Conservation (phyloP, 1,140 invertebrate genomes). For the Bombus cullumanus region DNA sequence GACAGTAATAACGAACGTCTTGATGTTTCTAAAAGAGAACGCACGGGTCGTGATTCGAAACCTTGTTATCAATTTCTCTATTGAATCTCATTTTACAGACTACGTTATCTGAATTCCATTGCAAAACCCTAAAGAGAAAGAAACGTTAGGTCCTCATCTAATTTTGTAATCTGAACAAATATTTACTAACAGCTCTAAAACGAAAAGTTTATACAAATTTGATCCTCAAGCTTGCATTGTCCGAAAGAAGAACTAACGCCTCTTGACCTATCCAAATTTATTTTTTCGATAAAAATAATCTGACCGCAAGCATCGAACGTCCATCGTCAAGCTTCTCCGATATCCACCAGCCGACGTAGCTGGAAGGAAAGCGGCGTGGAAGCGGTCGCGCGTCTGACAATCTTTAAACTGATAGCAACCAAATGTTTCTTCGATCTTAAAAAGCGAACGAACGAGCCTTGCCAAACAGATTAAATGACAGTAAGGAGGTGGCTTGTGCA, state of each 20-base stretch:
- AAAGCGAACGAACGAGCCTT: slow-evolving; percentile 12
- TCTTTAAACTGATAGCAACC: background rate
- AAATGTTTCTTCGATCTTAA: slow-evolving; percentile 15
- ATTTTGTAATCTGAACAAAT: too few species aligned
- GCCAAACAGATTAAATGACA: slow-evolving; percentile 72
- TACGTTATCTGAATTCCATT: background rate
- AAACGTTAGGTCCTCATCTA: background rate
- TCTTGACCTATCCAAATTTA: background rate
- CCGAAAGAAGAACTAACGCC: background rate
- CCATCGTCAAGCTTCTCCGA: background rate
- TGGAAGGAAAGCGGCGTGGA: background rate
- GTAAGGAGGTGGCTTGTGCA: slow-evolving; percentile 75
- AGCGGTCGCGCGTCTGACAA: rapidly evolving
- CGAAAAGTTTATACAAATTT: background rate
- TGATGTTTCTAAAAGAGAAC: background rate
- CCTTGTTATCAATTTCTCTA: background rate
- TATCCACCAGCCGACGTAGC: too few species aligned
- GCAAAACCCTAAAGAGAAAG: background rate
- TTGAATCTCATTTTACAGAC: background rate
- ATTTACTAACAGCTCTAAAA: too few species aligned
- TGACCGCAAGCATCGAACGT: background rate
- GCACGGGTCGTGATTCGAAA: background rate
- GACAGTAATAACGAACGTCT: background rate
- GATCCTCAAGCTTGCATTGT: background rate
- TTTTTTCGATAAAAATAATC: background rate